Percentiles rank a stretch among this genome's conserved stretches.
phyloP scores from a whole-genome alignment of 2,888 invertebrate genomes.

The Stegana nigrithorax region DNA sequence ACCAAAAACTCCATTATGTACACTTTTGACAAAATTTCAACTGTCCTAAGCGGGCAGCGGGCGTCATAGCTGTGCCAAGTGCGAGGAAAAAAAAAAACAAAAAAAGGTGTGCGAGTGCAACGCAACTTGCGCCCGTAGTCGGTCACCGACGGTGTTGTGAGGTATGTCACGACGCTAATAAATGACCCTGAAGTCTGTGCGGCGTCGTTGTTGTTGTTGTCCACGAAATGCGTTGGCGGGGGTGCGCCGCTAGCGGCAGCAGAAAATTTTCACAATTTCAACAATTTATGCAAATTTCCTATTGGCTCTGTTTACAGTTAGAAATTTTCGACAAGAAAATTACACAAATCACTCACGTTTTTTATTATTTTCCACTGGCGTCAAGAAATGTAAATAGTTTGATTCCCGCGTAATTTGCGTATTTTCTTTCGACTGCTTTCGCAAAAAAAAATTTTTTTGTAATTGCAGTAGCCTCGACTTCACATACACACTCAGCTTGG shows the following conservation, averaged over 20 bases:
- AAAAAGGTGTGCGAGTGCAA: neutral
- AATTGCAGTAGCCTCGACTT: neutral
- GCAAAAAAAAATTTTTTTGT: constrained; percentile 8
- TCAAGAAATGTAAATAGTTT: constrained; percentile 6
- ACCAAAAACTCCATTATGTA: constrained; percentile 1
- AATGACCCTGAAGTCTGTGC: constrained; percentile 14
- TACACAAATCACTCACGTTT: neutral
- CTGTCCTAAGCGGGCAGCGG: neutral
- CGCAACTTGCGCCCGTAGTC: neutral
- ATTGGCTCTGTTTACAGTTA: constrained; percentile 12
- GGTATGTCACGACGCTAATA: no score
- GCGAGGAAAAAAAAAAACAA: neutral
- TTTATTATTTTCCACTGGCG: constrained; percentile 4
- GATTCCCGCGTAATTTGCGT: constrained; percentile 15
- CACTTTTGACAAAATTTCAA: no score
- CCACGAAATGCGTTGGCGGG: neutral
- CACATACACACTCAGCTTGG: neutral
- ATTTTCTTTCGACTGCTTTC: constrained; percentile 11
- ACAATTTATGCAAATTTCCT: constrained; percentile 52
- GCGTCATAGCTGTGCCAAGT: neutral
- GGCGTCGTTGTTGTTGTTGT: neutral
- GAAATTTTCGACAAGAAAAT: neutral
- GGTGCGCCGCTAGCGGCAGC: no score
- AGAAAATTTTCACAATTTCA: constrained; percentile 31
- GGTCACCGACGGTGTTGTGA: no score